Conservation (phyloP, 2,888 invertebrate species). For the Ptychoptera albimana region DNA sequence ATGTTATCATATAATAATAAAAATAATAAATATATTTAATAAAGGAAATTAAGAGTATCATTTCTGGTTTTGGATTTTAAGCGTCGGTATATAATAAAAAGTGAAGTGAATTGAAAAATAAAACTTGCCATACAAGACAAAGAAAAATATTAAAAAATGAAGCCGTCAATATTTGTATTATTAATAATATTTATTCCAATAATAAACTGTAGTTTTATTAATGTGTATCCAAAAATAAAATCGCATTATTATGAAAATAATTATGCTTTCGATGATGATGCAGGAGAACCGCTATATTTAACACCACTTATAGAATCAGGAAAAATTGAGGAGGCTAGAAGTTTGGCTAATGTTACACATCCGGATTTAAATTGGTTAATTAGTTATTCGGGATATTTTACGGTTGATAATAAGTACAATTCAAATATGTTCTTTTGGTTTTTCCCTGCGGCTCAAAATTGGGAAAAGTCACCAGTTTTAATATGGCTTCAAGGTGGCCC, state of each 20-base stretch:
- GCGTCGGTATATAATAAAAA: too few species aligned
- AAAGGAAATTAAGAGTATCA: too few species aligned
- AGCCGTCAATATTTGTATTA: too few species aligned
- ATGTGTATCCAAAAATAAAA: conserved; percentile 24
- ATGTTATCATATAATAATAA: too few species aligned
- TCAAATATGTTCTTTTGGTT: conserved; percentile 89
- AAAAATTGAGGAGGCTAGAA: conserved; percentile 46
- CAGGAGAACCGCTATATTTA: conserved; percentile 48
- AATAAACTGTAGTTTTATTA: conserved; percentile 17
- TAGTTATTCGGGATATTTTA: conserved; percentile 65
- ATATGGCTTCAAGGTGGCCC: conserved; percentile 82
- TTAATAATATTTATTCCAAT: too few species aligned
- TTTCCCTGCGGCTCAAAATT: conserved; percentile 57
- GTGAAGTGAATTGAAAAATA: too few species aligned
- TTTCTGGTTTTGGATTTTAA: too few species aligned
- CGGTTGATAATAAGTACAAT: conserved; percentile 58
- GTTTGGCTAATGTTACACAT: conserved; percentile 34
- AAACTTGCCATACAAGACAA: too few species aligned
- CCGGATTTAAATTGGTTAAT: conserved; percentile 41
- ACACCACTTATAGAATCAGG: conserved; percentile 59
- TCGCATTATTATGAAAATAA: conserved; percentile 9
- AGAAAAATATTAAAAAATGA: too few species aligned
- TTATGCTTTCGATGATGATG: conserved; percentile 22
- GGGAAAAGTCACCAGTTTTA: conserved; percentile 47
- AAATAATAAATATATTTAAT: too few species aligned